Evolutionary conservation across 2,888 invertebrate genomes (phyloP).

Genomic region (Nemapogon koenigi): DNA sequence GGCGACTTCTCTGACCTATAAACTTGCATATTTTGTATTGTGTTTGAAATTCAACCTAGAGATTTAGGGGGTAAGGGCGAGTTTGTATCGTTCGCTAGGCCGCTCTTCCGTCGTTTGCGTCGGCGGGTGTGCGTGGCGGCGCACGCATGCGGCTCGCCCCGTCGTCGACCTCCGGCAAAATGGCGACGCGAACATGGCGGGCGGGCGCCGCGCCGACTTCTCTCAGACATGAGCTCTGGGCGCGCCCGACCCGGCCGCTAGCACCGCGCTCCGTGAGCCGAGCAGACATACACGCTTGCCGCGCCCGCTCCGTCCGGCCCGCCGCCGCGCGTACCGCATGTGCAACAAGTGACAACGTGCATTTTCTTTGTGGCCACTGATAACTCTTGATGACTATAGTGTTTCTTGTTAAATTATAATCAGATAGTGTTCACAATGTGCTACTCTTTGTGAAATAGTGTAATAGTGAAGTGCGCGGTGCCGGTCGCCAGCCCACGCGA

Average conservation of each 20-base stretch:
- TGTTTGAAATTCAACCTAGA: conserved; percentile 31
- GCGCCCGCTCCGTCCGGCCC: conserved; percentile 14
- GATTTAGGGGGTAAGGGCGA: conserved; percentile 28
- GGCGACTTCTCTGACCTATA: conserved; percentile 52
- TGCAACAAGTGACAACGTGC: conserved; percentile 58
- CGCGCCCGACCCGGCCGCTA: not conserved
- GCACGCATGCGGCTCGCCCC: conserved; percentile 60
- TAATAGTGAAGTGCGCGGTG: conserved; percentile 54
- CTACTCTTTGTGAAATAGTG: no score
- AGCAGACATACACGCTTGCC: not conserved
- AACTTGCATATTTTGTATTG: no score
- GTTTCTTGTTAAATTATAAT: no score
- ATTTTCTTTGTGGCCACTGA: no score
- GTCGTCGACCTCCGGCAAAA: conserved; percentile 54
- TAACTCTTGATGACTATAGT: no score
- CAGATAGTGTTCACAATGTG: no score
- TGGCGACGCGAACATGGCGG: conserved; percentile 65
- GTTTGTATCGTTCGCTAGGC: conserved; percentile 26
- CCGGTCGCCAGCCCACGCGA: conserved; percentile 55
- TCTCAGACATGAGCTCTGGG: no score
- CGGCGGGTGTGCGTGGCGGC: conserved; percentile 47
- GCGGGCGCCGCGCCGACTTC: conserved; percentile 29
- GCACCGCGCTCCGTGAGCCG: not conserved
- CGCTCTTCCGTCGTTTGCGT: conserved; percentile 44
- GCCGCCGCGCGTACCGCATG: conserved; percentile 35